Conservation (phyloP, 2,113 vertebrate species). For the Jaculus jaculus region DNA sequence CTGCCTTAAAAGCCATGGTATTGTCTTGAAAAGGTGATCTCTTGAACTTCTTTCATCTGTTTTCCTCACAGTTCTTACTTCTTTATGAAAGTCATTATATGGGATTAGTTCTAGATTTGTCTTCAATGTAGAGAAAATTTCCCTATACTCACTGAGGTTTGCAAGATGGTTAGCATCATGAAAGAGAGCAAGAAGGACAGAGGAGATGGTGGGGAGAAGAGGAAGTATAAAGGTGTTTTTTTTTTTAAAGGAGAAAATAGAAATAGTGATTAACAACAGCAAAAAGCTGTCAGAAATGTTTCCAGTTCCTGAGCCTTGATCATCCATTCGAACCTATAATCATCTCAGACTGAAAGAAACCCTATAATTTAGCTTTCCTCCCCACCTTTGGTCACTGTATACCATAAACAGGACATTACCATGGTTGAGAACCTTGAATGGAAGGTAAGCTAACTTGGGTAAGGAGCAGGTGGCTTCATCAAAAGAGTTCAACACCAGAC, state of each 20-base stretch:
- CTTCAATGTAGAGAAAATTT: not conserved
- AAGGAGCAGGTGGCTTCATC: not conserved
- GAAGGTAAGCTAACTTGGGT: not conserved
- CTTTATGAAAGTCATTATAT: not conserved
- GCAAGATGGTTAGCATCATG: not conserved
- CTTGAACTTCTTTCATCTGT: slow-evolving; percentile 35
- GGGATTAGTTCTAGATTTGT: not conserved
- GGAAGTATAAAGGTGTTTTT: too few relatives aligned
- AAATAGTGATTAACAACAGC: not conserved
- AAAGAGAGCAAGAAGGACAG: not conserved
- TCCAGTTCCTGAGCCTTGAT: not conserved
- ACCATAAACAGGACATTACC: not conserved
- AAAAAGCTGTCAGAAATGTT: not conserved
- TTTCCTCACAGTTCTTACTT: slow-evolving; percentile 30
- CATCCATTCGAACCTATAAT: not conserved
- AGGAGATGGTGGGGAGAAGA: not conserved
- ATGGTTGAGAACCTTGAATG: not conserved
- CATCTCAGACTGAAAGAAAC: not conserved
- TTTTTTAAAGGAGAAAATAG: not conserved
- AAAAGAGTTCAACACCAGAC: not conserved
- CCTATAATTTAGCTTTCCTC: not conserved
- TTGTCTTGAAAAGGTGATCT: slow-evolving; percentile 62
- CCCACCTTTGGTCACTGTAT: not conserved
- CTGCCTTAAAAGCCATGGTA: slow-evolving; percentile 21
- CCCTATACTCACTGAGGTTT: not conserved